Percentiles rank a stretch among this genome's conserved stretches.
Conservation (phyloP, 2,113 vertebrate genomes). For the Microcebus jonahi region DNA sequence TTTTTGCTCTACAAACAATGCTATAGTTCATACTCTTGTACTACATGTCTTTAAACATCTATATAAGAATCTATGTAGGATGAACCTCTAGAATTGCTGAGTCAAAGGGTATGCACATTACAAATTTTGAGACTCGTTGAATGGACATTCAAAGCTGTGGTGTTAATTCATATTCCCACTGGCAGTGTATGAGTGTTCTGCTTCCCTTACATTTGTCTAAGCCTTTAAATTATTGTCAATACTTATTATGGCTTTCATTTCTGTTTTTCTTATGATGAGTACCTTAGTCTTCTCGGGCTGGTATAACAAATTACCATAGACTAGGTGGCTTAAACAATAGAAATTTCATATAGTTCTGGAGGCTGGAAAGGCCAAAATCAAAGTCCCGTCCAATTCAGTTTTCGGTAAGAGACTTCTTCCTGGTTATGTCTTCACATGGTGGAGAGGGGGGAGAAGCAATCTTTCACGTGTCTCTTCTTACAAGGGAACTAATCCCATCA, state of each 20-base stretch:
- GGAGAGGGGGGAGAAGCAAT: background rate
- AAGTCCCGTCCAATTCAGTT: background rate
- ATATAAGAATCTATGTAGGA: background rate
- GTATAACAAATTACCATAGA: background rate
- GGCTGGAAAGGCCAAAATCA: background rate
- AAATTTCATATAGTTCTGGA: background rate
- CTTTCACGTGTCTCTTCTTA: background rate
- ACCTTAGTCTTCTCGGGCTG: background rate
- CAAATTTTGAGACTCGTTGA: background rate
- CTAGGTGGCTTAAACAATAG: background rate
- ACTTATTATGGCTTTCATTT: slow-evolving; percentile 22
- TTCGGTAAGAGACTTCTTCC: background rate
- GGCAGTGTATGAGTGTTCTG: background rate
- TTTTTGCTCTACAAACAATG: background rate
- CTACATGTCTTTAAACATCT: background rate
- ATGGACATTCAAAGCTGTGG: background rate
- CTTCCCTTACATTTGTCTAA: background rate
- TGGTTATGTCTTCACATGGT: background rate
- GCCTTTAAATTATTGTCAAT: background rate
- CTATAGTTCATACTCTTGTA: background rate
- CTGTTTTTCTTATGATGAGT: slow-evolving; percentile 15
- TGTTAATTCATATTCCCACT: background rate
- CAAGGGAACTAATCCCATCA: background rate
- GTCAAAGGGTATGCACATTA: background rate
- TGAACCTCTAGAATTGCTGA: background rate